A percentile compares a stretch with the other conserved stretches of the same genome.
Evolutionary conservation across 2,113 vertebrate species (phyloP).

Genomic region (Rhodinocichla rosea): DNA sequence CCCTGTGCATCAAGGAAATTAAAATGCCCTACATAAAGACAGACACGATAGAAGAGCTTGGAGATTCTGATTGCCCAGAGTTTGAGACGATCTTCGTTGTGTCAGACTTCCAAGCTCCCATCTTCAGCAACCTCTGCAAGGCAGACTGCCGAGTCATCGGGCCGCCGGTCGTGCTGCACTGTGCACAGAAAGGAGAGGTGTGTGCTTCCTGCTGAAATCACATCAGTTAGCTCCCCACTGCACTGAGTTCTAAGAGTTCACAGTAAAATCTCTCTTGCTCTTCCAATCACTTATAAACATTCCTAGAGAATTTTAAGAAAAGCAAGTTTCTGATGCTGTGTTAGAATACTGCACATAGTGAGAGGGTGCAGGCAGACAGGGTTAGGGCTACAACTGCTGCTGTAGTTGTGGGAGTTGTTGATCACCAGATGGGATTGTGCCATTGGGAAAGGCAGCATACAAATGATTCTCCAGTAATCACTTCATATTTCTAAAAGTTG

Average conservation of each 20-base stretch:
- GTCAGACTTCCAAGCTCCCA: conserved; percentile 81
- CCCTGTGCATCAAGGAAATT: conserved; percentile 80
- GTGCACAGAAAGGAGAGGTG: conserved; percentile 86
- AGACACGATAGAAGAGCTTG: conserved; percentile 81
- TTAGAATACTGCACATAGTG: fast-evolving
- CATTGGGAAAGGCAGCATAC: background rate
- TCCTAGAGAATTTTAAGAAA: background rate
- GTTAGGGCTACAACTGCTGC: background rate
- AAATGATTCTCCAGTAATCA: background rate
- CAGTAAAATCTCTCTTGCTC: background rate
- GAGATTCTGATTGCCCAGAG: conserved; percentile 82
- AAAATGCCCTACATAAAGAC: conserved; percentile 81
- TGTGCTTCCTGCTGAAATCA: background rate
- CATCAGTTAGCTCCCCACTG: background rate
- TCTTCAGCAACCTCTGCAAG: conserved; percentile 84
- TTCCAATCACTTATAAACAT: background rate
- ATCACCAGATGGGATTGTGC: background rate
- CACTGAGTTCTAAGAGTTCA: background rate
- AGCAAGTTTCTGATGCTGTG: background rate
- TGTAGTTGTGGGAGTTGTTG: background rate
- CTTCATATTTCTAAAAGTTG: background rate
- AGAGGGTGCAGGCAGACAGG: background rate
- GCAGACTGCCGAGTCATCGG: conserved; percentile 88
- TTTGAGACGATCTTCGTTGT: conserved; percentile 90
- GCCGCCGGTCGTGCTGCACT: conserved; percentile 87